A percentile compares a stretch with the other conserved stretches of the same genome.
These are phyloP conservation scores for Gymnobelideus leadbeateri DNA, from an alignment of 2,113 vertebrate species.

Conservation along the genomic window DNA sequence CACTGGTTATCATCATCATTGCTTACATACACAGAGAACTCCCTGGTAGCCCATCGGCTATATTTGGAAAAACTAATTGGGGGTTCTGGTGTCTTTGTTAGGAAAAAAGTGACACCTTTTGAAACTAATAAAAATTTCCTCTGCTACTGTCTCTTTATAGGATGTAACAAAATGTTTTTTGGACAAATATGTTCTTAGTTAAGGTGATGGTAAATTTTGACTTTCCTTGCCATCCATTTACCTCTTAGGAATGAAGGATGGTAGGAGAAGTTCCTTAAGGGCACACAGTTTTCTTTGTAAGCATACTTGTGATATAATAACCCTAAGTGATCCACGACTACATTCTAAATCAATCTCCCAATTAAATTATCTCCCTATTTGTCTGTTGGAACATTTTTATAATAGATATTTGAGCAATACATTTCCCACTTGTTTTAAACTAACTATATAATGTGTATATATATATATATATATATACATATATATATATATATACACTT, in stretches of 20 bases:
- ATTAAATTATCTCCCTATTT: constrained; percentile 72
- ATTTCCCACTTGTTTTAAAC: constrained; percentile 61
- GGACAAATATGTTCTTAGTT: constrained; percentile 77
- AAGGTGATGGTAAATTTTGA: constrained; percentile 77
- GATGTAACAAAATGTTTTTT: constrained; percentile 82
- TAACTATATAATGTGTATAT: neutral
- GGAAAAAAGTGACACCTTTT: constrained; percentile 84
- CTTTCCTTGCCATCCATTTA: constrained; percentile 48
- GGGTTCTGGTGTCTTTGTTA: constrained; percentile 85
- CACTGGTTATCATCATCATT: constrained; percentile 77
- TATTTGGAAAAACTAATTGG: constrained; percentile 89
- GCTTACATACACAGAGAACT: constrained; percentile 79
- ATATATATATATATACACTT: too few species aligned
- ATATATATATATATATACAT: too few species aligned
- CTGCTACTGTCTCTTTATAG: constrained; percentile 82
- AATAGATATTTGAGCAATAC: constrained; percentile 55
- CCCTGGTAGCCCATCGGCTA: constrained; percentile 78
- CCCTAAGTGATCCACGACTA: constrained; percentile 58
- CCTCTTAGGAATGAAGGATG: constrained; percentile 52
- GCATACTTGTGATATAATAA: constrained; percentile 65
- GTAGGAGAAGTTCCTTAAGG: constrained; percentile 74
- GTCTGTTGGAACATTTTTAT: constrained; percentile 58
- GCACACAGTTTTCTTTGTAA: neutral
- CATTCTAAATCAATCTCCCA: constrained; percentile 73
- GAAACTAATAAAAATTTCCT: constrained; percentile 85